A percentile compares a stretch with the other conserved stretches of the same genome.
phyloP scores from a whole-genome alignment of 2,888 invertebrate genomes.

The Drosophila maculinotata region DNA sequence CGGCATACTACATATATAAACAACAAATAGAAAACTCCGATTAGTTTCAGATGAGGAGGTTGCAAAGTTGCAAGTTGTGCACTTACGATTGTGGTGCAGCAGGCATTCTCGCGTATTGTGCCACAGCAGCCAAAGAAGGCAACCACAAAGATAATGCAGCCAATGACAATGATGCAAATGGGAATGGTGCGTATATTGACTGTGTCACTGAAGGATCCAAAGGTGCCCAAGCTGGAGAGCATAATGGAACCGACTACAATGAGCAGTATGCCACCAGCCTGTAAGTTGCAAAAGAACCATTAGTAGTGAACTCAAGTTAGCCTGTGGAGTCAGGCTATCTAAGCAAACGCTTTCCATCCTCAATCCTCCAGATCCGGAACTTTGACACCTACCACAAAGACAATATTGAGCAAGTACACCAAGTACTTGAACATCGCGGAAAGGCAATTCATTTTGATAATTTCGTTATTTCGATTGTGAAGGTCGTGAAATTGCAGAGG shows the following conservation, averaged over 20 bases:
- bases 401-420: slow-evolving; percentile 80
- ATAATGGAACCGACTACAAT: slow-evolving; percentile 89
- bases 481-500: slow-evolving; percentile 11
- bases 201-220: slow-evolving; percentile 85
- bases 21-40: not conserved
- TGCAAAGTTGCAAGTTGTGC: too few species aligned
- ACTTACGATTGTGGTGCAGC: slow-evolving; percentile 93
- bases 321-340: not conserved
- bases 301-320: not conserved
- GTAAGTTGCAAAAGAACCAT: slow-evolving; percentile 66
- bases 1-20: slow-evolving; percentile 87
- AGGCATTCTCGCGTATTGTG: slow-evolving; percentile 93
- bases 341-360: not conserved
- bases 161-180: slow-evolving; percentile 89
- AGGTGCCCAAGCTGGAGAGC: slow-evolving; percentile 87
- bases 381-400: slow-evolving; percentile 84
- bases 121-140: slow-evolving; percentile 97
- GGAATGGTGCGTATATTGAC: slow-evolving; percentile 87
- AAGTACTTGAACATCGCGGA: slow-evolving; percentile 81
- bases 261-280: slow-evolving; percentile 90
- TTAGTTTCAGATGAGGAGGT: too few species aligned
- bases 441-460: slow-evolving; percentile 80
- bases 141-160: slow-evolving; percentile 90
- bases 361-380: too few species aligned
- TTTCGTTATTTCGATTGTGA: slow-evolving; percentile 16